Base-by-base conservation (phyloP, 2,797 vertebrate species). In the Hemibagrus guttatus region DNA sequence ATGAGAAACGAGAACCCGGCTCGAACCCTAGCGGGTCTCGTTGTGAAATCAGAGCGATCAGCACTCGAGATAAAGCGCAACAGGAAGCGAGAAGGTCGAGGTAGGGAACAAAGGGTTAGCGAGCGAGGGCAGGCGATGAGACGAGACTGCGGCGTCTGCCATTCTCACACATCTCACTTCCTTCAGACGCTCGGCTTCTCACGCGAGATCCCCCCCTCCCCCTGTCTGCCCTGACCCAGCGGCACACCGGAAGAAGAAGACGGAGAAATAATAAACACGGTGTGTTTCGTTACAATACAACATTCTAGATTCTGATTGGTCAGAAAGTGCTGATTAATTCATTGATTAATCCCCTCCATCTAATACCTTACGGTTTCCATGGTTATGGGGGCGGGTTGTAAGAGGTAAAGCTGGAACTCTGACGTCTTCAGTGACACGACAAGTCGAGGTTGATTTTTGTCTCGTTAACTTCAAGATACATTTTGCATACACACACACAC, bases 111-210 rank as follows among this genome's bases (percentile, higher is more conserved):
- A 82, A 72, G 42, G 76, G 79, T 87, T 49, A 42, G 86, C 16
- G 54, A 85, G 80, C 66, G 80, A 88, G 85, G 81, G 54, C 59
- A 84, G 75, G 83, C 58, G 84, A 82, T 85, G 90, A 92, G 91
- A 91, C 89, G 89, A 90, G 89, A 88, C 91, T 90, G 92, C 46
- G 86, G 89, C 89, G 89, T 88, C 89, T 90, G 89, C 52, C 86
- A 49, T 87, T 91, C 90, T 93, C 93, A 90, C 92, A 90, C 89
- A 89, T 90, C 82, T 89, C 90, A 93, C 93, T 94, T 94, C 94
- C 93, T 94, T 92, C 90, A 79, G 64, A 1, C 72, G 84, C 84
- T 64, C 68, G 82, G 61, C 92, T 92, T 94, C 89, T 91, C 94
- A 95, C 92, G 94, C 93, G 61, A 94, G 88, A 80, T n/a, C n/a